Percentiles rank a stretch among this genome's conserved stretches.
Evolutionary conservation across 1,140 invertebrate species (phyloP).

Genomic region (Thrips palmi): DNA sequence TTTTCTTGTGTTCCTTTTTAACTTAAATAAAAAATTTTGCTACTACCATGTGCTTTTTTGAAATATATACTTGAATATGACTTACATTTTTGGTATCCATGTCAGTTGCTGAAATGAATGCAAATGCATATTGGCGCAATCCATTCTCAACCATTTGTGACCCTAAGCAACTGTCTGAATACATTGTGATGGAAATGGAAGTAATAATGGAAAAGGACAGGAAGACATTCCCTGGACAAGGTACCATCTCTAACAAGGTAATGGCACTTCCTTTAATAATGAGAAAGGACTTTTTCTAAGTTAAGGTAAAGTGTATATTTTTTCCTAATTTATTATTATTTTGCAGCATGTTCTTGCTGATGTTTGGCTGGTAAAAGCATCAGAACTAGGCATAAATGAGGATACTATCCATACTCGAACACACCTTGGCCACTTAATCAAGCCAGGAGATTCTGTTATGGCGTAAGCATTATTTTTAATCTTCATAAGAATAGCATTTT

Average conservation of each 20-base stretch:
- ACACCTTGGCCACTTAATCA: conserved; percentile 86
- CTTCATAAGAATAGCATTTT: not conserved
- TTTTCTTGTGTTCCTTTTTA: conserved; percentile 9
- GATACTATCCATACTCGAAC: conserved; percentile 69
- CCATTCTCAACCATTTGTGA: conserved; percentile 76
- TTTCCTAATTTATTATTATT: conserved; percentile 13
- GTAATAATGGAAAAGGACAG: conserved; percentile 57
- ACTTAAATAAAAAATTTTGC: no score
- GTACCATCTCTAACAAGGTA: conserved; percentile 58
- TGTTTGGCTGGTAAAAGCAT: conserved; percentile 80
- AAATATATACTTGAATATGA: conserved; percentile 1
- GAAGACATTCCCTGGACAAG: conserved; percentile 69
- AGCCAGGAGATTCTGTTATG: conserved; percentile 80
- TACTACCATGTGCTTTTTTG: no score
- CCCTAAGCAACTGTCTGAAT: conserved; percentile 82
- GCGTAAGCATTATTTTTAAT: conserved; percentile 36
- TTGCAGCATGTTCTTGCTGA: conserved; percentile 75
- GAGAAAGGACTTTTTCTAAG: not conserved
- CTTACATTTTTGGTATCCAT: conserved; percentile 14
- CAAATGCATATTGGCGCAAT: conserved; percentile 64
- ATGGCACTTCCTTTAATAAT: conserved; percentile 2
- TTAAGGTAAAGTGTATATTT: conserved; percentile 5
- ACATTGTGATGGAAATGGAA: conserved; percentile 89
- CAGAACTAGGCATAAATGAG: conserved; percentile 73
- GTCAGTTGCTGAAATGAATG: conserved; percentile 67